Percentiles rank a stretch among this genome's conserved stretches.
phyloP scores from a whole-genome alignment of 2,113 vertebrate species.

The Pterocles gutturalis region DNA sequence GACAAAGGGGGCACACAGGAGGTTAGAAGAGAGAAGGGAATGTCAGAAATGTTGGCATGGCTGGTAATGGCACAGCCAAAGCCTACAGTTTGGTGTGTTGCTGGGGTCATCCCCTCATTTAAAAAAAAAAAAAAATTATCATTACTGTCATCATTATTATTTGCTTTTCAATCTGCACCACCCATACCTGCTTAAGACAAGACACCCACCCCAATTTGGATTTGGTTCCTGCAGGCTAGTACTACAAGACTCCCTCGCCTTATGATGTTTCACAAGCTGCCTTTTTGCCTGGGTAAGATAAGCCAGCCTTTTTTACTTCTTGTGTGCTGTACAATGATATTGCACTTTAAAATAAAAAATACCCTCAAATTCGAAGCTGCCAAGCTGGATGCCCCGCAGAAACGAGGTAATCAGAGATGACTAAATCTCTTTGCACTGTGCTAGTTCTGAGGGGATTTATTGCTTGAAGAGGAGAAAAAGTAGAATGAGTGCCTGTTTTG shows the following conservation, averaged over 20 bases:
- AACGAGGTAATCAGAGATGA: background rate
- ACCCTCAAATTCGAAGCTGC: background rate
- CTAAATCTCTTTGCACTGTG: background rate
- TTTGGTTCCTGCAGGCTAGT: background rate
- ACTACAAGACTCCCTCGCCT: background rate
- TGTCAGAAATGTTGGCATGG: background rate
- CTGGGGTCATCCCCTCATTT: background rate
- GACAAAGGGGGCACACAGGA: accelerated
- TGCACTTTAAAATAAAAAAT: background rate
- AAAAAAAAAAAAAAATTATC: too few species aligned
- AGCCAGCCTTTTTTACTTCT: background rate
- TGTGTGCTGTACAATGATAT: background rate
- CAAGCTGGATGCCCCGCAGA: background rate
- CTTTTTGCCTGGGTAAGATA: background rate
- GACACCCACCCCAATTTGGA: too few species aligned
- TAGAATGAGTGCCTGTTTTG: background rate
- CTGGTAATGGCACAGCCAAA: background rate
- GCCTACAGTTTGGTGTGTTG: background rate
- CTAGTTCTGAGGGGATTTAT: background rate
- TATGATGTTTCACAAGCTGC: background rate
- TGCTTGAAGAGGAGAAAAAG: background rate
- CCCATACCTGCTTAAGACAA: background rate
- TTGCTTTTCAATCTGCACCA: background rate
- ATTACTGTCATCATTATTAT: background rate
- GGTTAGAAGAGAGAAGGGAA: background rate